Conservation (phyloP, 1,140 invertebrate genomes). For the Caenorhabditis briggsae region DNA sequence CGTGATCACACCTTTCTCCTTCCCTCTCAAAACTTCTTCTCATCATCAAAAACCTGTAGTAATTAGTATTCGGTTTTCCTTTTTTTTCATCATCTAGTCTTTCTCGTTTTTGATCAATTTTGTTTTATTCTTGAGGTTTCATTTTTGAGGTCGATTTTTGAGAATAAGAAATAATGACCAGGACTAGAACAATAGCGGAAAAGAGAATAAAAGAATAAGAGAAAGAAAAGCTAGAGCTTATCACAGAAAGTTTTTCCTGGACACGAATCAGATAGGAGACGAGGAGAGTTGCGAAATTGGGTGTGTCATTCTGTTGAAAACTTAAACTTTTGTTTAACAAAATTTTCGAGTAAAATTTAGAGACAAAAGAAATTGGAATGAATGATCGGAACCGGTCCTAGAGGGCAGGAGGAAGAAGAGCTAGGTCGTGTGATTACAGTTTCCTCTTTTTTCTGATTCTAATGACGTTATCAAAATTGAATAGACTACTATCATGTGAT, state of each 20-base stretch:
- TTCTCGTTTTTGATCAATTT: background rate
- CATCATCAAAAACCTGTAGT: constrained; percentile 54
- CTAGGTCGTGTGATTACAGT: background rate
- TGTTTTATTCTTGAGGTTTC: background rate
- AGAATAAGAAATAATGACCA: constrained; percentile 21
- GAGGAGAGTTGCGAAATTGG: constrained; percentile 28
- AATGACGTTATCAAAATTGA: constrained; percentile 7
- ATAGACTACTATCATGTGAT: background rate
- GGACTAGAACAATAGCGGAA: background rate
- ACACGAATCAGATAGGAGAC: background rate
- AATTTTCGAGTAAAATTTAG: background rate
- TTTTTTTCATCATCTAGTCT: background rate
- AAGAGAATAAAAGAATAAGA: background rate
- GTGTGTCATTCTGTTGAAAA: background rate
- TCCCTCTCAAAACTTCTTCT: constrained; percentile 24
- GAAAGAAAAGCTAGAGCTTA: background rate
- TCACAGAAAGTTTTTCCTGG: constrained; percentile 2
- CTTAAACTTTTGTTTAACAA: background rate
- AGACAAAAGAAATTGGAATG: background rate
- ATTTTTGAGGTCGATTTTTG: background rate
- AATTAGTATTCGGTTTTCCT: constrained; percentile 50
- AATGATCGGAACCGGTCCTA: constrained; percentile 24
- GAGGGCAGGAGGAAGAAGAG: background rate
- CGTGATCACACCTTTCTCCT: constrained; percentile 41
- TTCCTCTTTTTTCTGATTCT: background rate